Percentiles rank a stretch among this genome's conserved stretches.
Evolutionary conservation across 2,113 vertebrate species (phyloP).

Genomic region (Ifrita kowaldi): DNA sequence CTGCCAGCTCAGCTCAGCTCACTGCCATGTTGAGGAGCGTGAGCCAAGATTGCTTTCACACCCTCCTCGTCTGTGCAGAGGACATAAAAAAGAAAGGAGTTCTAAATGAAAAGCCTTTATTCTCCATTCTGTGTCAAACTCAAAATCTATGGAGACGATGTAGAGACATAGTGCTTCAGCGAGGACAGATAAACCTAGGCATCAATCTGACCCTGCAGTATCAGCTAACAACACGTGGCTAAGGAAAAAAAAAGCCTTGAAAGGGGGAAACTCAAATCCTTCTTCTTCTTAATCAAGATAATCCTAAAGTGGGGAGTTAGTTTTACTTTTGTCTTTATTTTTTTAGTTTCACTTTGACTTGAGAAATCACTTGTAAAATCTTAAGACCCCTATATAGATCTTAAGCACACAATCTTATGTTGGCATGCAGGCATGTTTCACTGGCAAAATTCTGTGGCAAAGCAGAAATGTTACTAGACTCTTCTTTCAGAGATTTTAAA

Average conservation of each 20-base stretch:
- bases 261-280: not conserved
- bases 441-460: not conserved
- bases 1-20: conserved; percentile 27
- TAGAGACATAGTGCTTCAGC: not conserved
- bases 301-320: not conserved
- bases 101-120: not conserved
- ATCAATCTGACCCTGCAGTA: not conserved
- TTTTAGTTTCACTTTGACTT: not conserved
- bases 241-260: not conserved
- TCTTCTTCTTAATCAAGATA: not conserved
- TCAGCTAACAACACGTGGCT: not conserved
- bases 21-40: not conserved
- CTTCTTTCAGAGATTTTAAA: not conserved
- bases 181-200: not conserved
- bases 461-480: not conserved
- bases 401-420: not conserved
- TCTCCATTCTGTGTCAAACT: not conserved
- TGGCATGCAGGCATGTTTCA: not conserved
- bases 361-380: not conserved
- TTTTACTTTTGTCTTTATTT: not conserved
- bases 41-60: conserved; percentile 40
- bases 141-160: not conserved
- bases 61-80: not conserved
- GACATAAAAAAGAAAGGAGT: not conserved
- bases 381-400: not conserved